Evolutionary conservation across 2,113 vertebrate species (phyloP).

Genomic region (Proterorhinus semilunaris): DNA sequence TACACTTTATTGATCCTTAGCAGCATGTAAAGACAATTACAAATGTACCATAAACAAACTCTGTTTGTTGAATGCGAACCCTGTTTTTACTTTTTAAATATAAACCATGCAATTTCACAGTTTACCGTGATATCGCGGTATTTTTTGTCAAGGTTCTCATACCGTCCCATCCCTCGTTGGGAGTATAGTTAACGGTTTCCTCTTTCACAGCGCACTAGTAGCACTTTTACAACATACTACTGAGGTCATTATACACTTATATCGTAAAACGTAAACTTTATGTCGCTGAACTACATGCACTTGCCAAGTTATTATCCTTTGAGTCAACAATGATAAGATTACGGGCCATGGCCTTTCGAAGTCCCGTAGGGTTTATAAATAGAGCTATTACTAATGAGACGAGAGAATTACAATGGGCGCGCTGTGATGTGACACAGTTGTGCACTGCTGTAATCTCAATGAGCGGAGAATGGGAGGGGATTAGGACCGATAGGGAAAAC

Average conservation of each 20-base stretch:
- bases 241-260: not conserved
- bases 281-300: not conserved
- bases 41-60: too few species aligned
- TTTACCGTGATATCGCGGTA: too few species aligned
- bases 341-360: too few species aligned
- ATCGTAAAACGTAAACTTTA: not conserved
- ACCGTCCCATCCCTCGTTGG: too few species aligned
- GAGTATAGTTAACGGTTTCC: too few species aligned
- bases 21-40: too few species aligned
- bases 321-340: not conserved
- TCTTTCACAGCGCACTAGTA: not conserved
- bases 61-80: too few species aligned
- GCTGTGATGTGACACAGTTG: not conserved
- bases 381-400: not conserved
- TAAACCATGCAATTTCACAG: too few species aligned
- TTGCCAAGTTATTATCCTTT: constrained; percentile 22
- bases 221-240: not conserved
- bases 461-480: constrained; percentile 44
- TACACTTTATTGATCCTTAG: too few species aligned
- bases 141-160: too few species aligned
- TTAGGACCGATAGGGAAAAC: constrained; percentile 22
- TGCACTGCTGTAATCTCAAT: constrained; percentile 28
- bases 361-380: not conserved
- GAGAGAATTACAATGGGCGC: constrained; percentile 2
- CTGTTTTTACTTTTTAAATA: too few species aligned